phyloP scores from a whole-genome alignment of 30 jellyfish, hydroid and myxozoan genomes.

The Aurelia sp. region DNA sequence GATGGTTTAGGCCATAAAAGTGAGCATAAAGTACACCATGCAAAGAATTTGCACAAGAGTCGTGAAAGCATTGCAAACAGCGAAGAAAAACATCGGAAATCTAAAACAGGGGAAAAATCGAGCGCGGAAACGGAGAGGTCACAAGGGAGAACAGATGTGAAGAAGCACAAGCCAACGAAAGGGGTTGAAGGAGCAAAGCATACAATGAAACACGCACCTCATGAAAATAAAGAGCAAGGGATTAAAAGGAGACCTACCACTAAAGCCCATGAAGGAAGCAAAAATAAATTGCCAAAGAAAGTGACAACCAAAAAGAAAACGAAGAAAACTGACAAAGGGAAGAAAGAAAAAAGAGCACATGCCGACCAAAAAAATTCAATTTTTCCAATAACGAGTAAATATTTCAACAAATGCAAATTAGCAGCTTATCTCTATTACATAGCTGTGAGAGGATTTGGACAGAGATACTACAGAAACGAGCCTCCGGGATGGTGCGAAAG shows the following conservation, averaged over 20 bases:
- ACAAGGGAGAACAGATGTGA: neutral
- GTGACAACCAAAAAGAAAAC: neutral
- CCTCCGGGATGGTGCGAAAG: slow-evolving; percentile 49
- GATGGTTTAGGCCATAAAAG: neutral
- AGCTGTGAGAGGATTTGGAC: slow-evolving; percentile 68
- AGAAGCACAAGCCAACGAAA: neutral
- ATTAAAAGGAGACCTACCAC: too few species aligned
- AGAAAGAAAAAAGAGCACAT: too few species aligned
- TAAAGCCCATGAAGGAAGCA: neutral
- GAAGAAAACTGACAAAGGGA: neutral
- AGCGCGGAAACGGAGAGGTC: neutral
- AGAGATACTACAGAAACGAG: slow-evolving; percentile 27
- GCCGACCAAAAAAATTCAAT: neutral
- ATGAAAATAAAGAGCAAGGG: too few species aligned
- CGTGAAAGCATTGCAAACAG: neutral
- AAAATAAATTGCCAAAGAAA: neutral
- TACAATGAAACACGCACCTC: too few species aligned
- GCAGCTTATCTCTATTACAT: slow-evolving; percentile 60
- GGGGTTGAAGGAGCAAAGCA: too few species aligned
- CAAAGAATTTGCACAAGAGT: neutral
- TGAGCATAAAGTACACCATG: neutral
- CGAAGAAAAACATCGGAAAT: neutral
- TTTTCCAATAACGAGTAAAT: slow-evolving; percentile 5
- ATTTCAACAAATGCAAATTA: slow-evolving; percentile 38
- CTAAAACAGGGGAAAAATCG: neutral